Base-by-base conservation (phyloP, 2,888 invertebrate genomes). In the Himalopsyche kuldschensis region DNA sequence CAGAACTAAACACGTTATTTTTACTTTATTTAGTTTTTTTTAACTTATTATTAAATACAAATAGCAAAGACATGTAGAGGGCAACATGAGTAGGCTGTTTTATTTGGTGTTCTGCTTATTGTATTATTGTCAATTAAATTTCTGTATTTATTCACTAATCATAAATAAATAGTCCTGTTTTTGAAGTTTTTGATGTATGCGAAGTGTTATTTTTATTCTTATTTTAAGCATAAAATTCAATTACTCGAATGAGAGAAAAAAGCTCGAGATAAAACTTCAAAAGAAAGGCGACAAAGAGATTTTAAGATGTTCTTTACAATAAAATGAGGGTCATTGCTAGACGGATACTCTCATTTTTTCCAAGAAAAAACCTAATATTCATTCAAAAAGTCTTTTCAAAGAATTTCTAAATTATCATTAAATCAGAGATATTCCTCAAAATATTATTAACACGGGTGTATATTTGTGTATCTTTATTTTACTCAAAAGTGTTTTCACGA, bases 171-270 rank as follows among this genome's bases (percentile, higher is more conserved):
- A n/a, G 48, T 48, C 55, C 10, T 55, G 20, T 55, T 55, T 55
- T 55, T 15, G 20, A 55, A 55, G 20, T 20, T 11, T 55, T 55
- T 55, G 55, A 55, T 55, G 55, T 55, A 20, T 55, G 55, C 20
- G 55, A 55, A 55, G 55, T 55, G 55, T 55, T 55, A 55, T 55
- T 55, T 55, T 55, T 55, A 55, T 55, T 55, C 32, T 35, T 41
- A 35, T 82, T 79, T 82, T 30, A 82, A 41, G 35, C 30, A 63
- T 41, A 47, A 75, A 82, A 82, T 82, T 78, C 82, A 82, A 82
- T 82, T 82, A 82, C 79, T 48, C 78, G 78, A 79, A 82, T 63
- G 55, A 55, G 46, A 78, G 69, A 82, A 79, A 79, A 82, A 77
- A 41, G 30, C 46, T 31, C 27, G 48, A 81, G 76, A 55, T 55